Conservation (phyloP, 2,113 vertebrate genomes). For the Vulpes lagopus region DNA sequence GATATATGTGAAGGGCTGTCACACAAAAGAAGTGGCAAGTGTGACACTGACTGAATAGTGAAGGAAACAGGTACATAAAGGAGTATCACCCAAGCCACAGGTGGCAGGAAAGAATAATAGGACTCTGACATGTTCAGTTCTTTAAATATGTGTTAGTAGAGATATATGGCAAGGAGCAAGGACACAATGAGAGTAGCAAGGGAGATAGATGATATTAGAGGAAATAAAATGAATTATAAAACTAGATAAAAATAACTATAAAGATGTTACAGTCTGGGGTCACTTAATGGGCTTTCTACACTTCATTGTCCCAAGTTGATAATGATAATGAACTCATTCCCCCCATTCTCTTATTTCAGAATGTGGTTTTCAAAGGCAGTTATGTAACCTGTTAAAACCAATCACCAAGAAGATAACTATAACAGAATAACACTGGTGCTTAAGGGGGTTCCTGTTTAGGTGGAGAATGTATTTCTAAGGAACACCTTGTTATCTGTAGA, state of each 20-base stretch:
- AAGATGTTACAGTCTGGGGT: not conserved
- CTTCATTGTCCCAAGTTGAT: not conserved
- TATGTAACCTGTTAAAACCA: not conserved
- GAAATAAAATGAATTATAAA: slow-evolving; percentile 20
- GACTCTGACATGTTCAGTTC: not conserved
- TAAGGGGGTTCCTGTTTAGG: not conserved
- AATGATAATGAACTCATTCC: not conserved
- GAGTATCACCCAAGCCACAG: not conserved
- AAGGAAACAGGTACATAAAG: not conserved
- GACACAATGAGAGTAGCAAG: not conserved
- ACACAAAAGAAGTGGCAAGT: not conserved
- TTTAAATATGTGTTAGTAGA: not conserved
- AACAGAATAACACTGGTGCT: not conserved
- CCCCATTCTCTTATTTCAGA: not conserved
- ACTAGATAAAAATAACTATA: slow-evolving; percentile 16
- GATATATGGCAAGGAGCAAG: not conserved
- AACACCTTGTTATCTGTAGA: not conserved
- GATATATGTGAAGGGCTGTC: not conserved
- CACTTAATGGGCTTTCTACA: not conserved
- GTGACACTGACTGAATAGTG: not conserved
- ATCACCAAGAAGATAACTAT: not conserved
- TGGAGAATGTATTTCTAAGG: not conserved
- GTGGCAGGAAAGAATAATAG: not conserved
- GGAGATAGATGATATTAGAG: not conserved
- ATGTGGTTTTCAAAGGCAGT: not conserved